phyloP scores from a whole-genome alignment of 1,140 invertebrate species.

The Pseudobourletiella spinata region DNA sequence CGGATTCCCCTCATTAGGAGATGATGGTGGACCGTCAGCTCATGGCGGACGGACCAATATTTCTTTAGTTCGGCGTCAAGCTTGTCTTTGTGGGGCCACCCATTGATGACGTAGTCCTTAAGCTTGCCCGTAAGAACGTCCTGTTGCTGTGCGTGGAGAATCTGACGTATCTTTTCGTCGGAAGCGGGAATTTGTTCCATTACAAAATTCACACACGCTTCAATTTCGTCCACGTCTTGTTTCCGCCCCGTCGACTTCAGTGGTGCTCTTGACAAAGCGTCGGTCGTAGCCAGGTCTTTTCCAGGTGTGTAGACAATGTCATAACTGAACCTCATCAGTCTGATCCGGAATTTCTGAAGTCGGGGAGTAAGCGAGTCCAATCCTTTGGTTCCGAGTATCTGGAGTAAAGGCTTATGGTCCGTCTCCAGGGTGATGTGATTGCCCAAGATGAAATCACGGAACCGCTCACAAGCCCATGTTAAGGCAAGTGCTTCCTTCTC shows the following conservation, averaged over 20 bases:
- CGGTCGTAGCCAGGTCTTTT: slow-evolving; percentile 17
- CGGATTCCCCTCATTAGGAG: no score
- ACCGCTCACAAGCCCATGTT: slow-evolving; percentile 29
- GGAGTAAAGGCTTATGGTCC: slow-evolving; percentile 43
- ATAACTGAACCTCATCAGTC: slow-evolving; percentile 38
- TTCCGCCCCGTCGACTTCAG: neutral
- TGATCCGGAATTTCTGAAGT: slow-evolving; percentile 41
- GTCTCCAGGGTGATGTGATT: neutral
- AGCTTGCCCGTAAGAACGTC: neutral
- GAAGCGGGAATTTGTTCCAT: slow-evolving; percentile 3
- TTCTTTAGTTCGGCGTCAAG: no score
- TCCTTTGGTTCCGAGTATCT: slow-evolving; percentile 38
- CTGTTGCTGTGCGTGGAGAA: slow-evolving; percentile 5
- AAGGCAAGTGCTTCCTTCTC: no score
- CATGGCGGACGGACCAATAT: no score
- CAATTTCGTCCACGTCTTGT: neutral
- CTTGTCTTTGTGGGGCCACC: neutral
- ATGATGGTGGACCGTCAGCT: no score
- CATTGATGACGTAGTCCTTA: neutral
- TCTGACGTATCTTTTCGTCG: neutral
- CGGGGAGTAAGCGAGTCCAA: slow-evolving; percentile 39
- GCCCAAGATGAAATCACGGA: neutral
- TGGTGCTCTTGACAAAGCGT: slow-evolving; percentile 1
- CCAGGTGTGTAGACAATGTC: slow-evolving; percentile 8
- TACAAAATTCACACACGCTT: neutral